phyloP scores from a whole-genome alignment of 2,113 vertebrate species.

The Fukomys damarensis region DNA sequence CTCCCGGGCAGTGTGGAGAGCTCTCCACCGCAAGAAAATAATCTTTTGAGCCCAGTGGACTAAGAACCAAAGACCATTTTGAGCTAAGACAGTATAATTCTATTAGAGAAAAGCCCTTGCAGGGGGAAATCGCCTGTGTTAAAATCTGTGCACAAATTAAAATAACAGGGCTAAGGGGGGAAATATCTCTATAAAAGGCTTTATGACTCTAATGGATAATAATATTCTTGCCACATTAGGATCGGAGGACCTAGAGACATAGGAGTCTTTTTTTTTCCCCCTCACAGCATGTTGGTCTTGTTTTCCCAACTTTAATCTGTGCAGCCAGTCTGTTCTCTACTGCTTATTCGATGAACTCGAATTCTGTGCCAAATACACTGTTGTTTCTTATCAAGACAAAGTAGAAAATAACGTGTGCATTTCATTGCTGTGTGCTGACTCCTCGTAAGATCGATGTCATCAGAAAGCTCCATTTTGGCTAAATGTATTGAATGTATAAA shows the following conservation, averaged over 20 bases:
- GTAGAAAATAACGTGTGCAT: slow-evolving; percentile 72
- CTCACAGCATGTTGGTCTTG: slow-evolving; percentile 58
- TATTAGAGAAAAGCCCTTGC: slow-evolving; percentile 75
- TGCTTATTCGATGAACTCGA: slow-evolving; percentile 76
- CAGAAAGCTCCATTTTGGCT: slow-evolving; percentile 79
- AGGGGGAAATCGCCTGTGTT: slow-evolving; percentile 75
- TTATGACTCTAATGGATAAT: slow-evolving; percentile 67
- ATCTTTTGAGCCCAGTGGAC: slow-evolving; percentile 70
- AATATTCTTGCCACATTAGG: slow-evolving; percentile 72
- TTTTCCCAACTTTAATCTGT: slow-evolving; percentile 64
- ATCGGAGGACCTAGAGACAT: slow-evolving; percentile 64
- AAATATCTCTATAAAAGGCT: slow-evolving; percentile 72
- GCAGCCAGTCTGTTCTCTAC: slow-evolving; percentile 62
- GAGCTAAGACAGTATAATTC: slow-evolving; percentile 74
- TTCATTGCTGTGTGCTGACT: slow-evolving; percentile 71
- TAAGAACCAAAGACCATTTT: slow-evolving; percentile 70
- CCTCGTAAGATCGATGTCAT: slow-evolving; percentile 77
- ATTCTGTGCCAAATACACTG: slow-evolving; percentile 69
- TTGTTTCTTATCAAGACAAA: slow-evolving; percentile 82
- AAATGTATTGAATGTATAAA: slow-evolving; percentile 74
- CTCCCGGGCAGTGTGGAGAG: neutral
- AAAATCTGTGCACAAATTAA: slow-evolving; percentile 77
- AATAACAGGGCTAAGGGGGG: slow-evolving; percentile 73
- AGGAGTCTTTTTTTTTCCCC: slow-evolving; percentile 5
- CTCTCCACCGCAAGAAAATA: neutral